These are phyloP conservation scores for Timema podura DNA, from an alignment of 2,888 invertebrate species.

Conservation along the genomic window DNA sequence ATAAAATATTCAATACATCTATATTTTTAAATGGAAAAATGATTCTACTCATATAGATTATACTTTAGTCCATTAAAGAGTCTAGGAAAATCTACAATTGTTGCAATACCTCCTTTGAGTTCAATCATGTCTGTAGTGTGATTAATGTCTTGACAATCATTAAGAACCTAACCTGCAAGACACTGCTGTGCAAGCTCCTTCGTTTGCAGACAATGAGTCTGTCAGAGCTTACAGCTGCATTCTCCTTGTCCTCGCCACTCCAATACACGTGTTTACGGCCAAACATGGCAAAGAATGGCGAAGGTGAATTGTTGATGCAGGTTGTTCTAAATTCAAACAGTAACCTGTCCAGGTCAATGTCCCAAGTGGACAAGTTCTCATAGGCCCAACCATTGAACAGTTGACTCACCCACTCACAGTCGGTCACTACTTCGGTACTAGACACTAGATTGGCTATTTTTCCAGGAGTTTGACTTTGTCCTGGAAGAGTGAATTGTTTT, in stretches of 20 bases:
- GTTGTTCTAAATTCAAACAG: conserved; percentile 33
- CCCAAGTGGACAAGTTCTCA: conserved; percentile 31
- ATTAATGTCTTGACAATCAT: neutral
- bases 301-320: conserved; percentile 20
- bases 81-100: too few relatives aligned
- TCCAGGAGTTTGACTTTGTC: neutral
- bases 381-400: conserved; percentile 29
- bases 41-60: too few relatives aligned
- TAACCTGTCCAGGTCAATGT: conserved; percentile 32
- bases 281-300: conserved; percentile 36
- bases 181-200: conserved; percentile 34
- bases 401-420: conserved; percentile 32
- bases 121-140: neutral
- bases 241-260: conserved; percentile 29
- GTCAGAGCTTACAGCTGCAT: conserved; percentile 30
- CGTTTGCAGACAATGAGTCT: conserved; percentile 23
- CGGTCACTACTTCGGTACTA: neutral
- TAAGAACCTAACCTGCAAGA: conserved; percentile 32
- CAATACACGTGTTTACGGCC: conserved; percentile 31
- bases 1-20: too few relatives aligned
- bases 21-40: too few relatives aligned
- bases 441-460: conserved; percentile 1
- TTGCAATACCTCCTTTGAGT: neutral
- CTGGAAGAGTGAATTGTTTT: neutral
- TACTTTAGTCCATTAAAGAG: too few relatives aligned